Conservation (phyloP, 1,140 invertebrate genomes). For the Caenorhabditis latens region DNA sequence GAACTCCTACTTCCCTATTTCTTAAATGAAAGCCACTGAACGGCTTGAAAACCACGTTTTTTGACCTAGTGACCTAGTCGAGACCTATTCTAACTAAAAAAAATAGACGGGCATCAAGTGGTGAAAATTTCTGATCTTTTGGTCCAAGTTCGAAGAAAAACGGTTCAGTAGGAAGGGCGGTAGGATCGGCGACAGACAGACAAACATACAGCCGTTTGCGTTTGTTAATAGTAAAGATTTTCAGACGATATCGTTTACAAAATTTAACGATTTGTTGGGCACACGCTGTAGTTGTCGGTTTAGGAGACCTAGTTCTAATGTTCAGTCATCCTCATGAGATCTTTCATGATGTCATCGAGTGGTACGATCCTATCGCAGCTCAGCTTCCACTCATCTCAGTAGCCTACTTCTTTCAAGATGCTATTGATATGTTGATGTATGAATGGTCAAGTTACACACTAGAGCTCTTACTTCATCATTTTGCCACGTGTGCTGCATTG, state of each 20-base stretch:
- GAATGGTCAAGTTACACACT: constrained; percentile 72
- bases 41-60: no score
- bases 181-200: no score
- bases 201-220: no score
- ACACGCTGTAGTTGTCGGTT: constrained; percentile 68
- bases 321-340: constrained; percentile 63
- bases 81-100: no score
- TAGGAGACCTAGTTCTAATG: constrained; percentile 66
- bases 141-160: no score
- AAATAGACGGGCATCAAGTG: no score
- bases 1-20: no score
- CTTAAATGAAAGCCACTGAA: no score
- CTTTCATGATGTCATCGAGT: constrained; percentile 68
- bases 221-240: no score
- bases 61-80: no score
- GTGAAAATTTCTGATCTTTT: no score
- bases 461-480: constrained; percentile 70
- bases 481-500: constrained; percentile 66
- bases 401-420: constrained; percentile 71
- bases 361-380: constrained; percentile 59
- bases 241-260: constrained; percentile 72
- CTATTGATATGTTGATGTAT: constrained; percentile 71
- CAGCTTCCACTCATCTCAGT: constrained; percentile 68
- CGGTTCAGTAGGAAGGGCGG: no score
- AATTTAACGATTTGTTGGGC: constrained; percentile 70